phyloP scores from a whole-genome alignment of 2,113 vertebrate species.

The Pollimyrus isidori region DNA sequence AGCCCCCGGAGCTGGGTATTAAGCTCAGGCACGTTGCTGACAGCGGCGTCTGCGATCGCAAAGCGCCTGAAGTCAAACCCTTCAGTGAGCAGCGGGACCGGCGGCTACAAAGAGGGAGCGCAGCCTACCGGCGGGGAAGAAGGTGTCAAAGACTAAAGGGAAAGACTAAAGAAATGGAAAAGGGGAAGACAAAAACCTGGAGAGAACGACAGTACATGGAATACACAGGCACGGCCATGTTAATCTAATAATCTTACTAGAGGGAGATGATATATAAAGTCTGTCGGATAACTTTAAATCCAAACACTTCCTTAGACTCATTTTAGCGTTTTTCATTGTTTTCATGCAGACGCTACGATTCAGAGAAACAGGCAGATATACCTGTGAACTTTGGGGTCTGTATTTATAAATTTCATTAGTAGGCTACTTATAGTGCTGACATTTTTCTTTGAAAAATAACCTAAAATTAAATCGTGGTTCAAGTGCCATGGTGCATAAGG shows the following conservation, averaged over 20 bases:
- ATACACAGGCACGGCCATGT: neutral
- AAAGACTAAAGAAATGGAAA: neutral
- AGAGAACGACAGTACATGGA: neutral
- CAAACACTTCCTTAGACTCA: neutral
- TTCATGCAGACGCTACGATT: neutral
- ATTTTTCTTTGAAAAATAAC: constrained; percentile 3
- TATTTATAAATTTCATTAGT: neutral
- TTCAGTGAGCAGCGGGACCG: neutral
- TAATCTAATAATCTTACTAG: neutral
- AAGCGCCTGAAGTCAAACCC: constrained; percentile 15
- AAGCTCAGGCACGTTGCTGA: constrained; percentile 20
- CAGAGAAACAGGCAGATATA: neutral
- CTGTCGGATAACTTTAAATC: neutral
- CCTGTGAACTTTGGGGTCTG: neutral
- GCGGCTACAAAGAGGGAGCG: neutral
- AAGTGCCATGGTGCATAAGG: neutral
- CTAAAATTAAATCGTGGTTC: neutral
- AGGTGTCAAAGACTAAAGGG: neutral
- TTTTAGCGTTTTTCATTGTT: neutral
- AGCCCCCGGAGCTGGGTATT: constrained; percentile 26
- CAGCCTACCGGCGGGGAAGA: neutral
- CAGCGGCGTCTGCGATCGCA: constrained; percentile 21
- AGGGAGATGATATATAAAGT: neutral
- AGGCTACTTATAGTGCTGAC: neutral
- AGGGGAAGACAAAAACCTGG: neutral